Evolutionary conservation across 1,140 invertebrate species (phyloP).

Genomic region (Asbolus verrucosus): DNA sequence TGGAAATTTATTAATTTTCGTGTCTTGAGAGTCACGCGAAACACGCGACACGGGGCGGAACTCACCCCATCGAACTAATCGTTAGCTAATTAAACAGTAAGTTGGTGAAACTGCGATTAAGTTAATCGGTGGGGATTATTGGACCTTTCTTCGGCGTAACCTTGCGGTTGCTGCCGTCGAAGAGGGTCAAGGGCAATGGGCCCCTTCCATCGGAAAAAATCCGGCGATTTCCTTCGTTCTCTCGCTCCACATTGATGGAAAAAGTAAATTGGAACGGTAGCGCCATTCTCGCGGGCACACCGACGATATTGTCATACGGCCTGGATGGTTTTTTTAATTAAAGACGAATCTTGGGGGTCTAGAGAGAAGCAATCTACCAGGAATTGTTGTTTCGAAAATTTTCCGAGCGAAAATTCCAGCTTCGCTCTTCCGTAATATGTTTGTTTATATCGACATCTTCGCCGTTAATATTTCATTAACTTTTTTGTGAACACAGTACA

Average conservation of each 20-base stretch:
- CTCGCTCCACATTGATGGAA: too few relatives aligned
- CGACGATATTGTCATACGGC: constrained; percentile 17
- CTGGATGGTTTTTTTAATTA: constrained; percentile 8
- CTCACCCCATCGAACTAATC: neutral
- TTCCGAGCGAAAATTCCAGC: too few relatives aligned
- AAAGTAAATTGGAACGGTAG: constrained; percentile 23
- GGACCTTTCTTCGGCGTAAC: too few relatives aligned
- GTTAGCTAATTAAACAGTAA: neutral
- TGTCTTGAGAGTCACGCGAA: neutral
- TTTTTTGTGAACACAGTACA: too few relatives aligned
- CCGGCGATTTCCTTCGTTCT: neutral
- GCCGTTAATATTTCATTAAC: too few relatives aligned
- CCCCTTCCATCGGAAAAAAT: neutral
- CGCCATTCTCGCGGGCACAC: constrained; percentile 1
- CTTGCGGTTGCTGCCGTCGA: too few relatives aligned
- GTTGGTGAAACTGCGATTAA: neutral
- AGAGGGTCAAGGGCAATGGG: neutral
- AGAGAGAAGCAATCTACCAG: too few relatives aligned
- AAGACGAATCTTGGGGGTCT: constrained; percentile 34
- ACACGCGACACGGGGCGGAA: neutral
- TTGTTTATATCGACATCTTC: too few relatives aligned
- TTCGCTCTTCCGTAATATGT: too few relatives aligned
- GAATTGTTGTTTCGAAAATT: too few relatives aligned
- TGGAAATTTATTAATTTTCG: constrained; percentile 13
- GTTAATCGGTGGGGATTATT: too few relatives aligned